Conservation (phyloP, 2,797 vertebrate species). For the Lepilemur septentrionalis region DNA sequence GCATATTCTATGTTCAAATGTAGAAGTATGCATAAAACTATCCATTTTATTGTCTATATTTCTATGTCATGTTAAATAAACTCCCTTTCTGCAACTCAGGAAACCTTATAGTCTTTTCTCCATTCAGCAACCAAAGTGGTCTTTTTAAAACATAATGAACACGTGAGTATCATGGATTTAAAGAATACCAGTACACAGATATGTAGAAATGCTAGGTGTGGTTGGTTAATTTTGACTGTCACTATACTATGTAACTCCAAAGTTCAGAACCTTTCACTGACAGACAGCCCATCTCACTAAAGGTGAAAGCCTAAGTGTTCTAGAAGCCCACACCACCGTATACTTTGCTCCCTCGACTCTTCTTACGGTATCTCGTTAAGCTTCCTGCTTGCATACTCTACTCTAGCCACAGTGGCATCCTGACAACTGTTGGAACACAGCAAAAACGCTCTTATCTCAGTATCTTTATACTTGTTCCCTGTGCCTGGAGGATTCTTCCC, state of each 20-base stretch:
- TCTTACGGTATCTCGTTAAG: background rate
- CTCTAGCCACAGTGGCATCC: background rate
- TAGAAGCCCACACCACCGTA: background rate
- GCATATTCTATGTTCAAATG: background rate
- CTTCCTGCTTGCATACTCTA: background rate
- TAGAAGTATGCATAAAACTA: background rate
- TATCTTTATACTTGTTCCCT: background rate
- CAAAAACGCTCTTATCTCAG: background rate
- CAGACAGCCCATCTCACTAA: background rate
- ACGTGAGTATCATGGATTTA: background rate
- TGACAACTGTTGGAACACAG: background rate
- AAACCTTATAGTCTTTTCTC: background rate
- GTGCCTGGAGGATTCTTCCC: background rate
- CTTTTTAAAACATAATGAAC: background rate
- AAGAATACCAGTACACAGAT: background rate
- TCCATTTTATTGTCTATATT: background rate
- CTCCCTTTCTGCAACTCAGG: background rate
- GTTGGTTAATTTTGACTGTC: background rate
- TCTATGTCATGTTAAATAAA: background rate
- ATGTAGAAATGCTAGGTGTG: background rate
- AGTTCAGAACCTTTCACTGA: background rate
- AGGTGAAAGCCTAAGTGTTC: background rate
- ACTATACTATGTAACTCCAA: background rate
- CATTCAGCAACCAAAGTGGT: background rate
- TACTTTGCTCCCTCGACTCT: background rate